phyloP scores from a whole-genome alignment of 2,113 vertebrate genomes.

The Suncus etruscus region DNA sequence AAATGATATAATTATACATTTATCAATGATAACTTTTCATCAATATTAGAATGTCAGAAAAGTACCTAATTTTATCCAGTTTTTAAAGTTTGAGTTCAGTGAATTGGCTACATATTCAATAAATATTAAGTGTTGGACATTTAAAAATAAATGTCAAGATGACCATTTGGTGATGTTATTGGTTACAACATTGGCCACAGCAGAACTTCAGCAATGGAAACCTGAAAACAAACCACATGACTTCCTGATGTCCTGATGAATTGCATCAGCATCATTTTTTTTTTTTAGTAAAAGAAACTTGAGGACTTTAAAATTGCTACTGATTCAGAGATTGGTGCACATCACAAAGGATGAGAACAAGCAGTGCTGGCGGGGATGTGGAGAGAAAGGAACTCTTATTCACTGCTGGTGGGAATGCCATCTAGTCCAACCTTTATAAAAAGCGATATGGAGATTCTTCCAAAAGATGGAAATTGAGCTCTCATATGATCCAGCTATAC shows the following conservation, averaged over 20 bases:
- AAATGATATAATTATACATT: not conserved
- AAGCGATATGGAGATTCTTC: too few relatives aligned
- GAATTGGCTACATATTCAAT: not conserved
- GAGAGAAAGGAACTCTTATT: too few relatives aligned
- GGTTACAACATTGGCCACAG: not conserved
- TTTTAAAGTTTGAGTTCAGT: not conserved
- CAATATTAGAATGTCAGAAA: too few relatives aligned
- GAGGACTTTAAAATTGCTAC: not conserved
- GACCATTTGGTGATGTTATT: not conserved
- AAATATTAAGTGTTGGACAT: not conserved
- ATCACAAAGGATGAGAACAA: too few relatives aligned
- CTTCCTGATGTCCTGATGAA: not conserved
- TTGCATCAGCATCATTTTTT: too few relatives aligned
- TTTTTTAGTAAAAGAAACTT: conserved; percentile 26
- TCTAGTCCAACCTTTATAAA: too few relatives aligned
- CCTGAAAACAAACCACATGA: not conserved
- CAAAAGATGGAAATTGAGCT: too few relatives aligned
- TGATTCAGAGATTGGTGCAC: not conserved
- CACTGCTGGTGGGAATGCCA: too few relatives aligned
- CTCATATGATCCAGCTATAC: too few relatives aligned
- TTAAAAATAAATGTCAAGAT: too few relatives aligned
- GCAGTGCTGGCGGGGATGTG: too few relatives aligned
- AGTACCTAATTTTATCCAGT: not conserved
- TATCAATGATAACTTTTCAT: too few relatives aligned
- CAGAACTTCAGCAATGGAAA: not conserved